A percentile compares a stretch with the other conserved stretches of the same genome.
Conservation (phyloP, 2,113 vertebrate genomes). For the Sminthopsis crassicaudata region DNA sequence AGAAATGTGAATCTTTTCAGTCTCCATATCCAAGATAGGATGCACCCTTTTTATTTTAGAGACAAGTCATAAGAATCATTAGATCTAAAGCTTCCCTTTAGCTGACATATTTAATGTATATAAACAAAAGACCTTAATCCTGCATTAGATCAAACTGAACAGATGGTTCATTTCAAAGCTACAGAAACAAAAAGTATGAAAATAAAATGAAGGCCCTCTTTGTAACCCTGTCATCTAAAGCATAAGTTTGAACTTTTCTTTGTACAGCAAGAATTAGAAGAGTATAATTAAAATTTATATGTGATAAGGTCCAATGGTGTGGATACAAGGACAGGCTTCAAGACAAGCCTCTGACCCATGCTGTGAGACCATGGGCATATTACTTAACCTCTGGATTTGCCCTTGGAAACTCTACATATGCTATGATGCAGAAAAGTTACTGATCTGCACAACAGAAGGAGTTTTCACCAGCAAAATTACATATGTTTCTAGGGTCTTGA, state of each 20-base stretch:
- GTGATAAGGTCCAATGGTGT: neutral
- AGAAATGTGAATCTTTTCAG: neutral
- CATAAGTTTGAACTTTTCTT: slow-evolving; percentile 52
- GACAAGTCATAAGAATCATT: slow-evolving; percentile 70
- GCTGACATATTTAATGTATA: slow-evolving; percentile 71
- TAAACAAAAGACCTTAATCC: slow-evolving; percentile 61
- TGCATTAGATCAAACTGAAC: slow-evolving; percentile 43
- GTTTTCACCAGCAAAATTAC: neutral
- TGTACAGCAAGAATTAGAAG: slow-evolving; percentile 46
- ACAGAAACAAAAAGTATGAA: slow-evolving; percentile 66
- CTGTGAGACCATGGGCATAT: neutral
- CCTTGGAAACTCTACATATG: neutral
- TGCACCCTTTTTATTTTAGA: slow-evolving; percentile 69
- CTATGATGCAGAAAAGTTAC: neutral
- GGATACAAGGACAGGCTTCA: neutral
- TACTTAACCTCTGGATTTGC: neutral
- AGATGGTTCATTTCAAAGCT: slow-evolving; percentile 62
- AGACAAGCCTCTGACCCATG: neutral
- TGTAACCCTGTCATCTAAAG: slow-evolving; percentile 29
- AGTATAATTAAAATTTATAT: slow-evolving; percentile 61
- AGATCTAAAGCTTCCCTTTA: slow-evolving; percentile 77
- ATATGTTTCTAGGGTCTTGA: neutral
- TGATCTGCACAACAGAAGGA: neutral
- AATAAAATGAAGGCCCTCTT: neutral
- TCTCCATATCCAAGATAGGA: slow-evolving; percentile 21